Percentiles rank a stretch among this genome's conserved stretches.
These are phyloP conservation scores for Drosophila equinoxialis DNA, from an alignment of 1,140 invertebrate species.

Conservation along the genomic window DNA sequence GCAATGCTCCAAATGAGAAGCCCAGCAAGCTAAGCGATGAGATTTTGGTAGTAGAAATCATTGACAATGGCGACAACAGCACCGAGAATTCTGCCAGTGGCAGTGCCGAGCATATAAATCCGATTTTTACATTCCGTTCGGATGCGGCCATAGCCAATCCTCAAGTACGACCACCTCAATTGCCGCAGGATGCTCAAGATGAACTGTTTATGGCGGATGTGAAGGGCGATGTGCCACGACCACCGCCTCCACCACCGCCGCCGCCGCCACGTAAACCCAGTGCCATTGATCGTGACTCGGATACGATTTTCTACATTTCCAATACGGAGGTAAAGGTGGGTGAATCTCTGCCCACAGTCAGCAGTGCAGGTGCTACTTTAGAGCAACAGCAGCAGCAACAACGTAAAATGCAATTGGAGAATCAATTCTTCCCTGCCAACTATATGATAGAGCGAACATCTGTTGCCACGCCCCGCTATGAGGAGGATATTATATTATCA, in stretches of 20 bases:
- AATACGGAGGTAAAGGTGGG: slow-evolving; percentile 82
- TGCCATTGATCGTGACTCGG: slow-evolving; percentile 74
- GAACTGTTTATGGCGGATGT: slow-evolving; percentile 76
- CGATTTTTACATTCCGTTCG: slow-evolving; percentile 61
- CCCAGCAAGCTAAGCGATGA: slow-evolving; percentile 58
- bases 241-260: slow-evolving; percentile 45
- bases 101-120: slow-evolving; percentile 49
- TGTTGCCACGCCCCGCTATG: slow-evolving; percentile 45
- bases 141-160: slow-evolving; percentile 36
- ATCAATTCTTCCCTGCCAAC: slow-evolving; percentile 80
- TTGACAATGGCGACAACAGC: slow-evolving; percentile 65
- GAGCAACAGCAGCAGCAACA: slow-evolving; percentile 25
- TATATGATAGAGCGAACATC: slow-evolving; percentile 57
- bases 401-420: slow-evolving; percentile 71
- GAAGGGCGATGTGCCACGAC: slow-evolving; percentile 30
- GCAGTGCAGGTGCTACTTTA: slow-evolving; percentile 10
- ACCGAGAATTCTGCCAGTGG: slow-evolving; percentile 19
- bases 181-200: slow-evolving; percentile 47
- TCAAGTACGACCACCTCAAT: slow-evolving; percentile 53
- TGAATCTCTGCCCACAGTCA: slow-evolving; percentile 70
- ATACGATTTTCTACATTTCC: slow-evolving; percentile 83
- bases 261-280: slow-evolving; percentile 54
- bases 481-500: slow-evolving; percentile 80
- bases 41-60: slow-evolving; percentile 81
- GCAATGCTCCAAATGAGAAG: slow-evolving; percentile 16